Conservation (phyloP, 1,140 invertebrate genomes). For the Neotoxoptera formosana region DNA sequence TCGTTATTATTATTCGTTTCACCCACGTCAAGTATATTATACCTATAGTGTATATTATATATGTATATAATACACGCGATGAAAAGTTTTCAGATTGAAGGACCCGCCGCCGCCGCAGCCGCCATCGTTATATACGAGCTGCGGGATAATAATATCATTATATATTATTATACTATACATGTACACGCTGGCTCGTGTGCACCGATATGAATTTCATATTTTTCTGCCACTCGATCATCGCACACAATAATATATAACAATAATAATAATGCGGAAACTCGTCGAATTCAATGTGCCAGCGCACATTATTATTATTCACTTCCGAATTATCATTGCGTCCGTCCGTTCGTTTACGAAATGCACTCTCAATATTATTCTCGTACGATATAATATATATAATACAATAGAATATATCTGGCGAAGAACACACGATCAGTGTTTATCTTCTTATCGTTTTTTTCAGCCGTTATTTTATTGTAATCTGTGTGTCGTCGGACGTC, state of each 20-base stretch:
- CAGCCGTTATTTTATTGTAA: neutral
- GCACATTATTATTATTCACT: neutral
- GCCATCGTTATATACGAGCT: neutral
- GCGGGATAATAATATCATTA: neutral
- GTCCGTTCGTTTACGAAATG: neutral
- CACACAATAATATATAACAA: neutral
- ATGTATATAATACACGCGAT: neutral
- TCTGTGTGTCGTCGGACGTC: neutral
- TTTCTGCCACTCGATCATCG: conserved; percentile 7
- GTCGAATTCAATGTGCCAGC: neutral
- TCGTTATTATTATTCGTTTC: conserved; percentile 9
- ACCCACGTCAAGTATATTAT: neutral
- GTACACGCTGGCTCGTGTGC: neutral
- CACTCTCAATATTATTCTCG: neutral
- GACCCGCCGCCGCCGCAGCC: neutral
- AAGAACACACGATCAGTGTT: neutral
- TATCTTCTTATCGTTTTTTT: neutral
- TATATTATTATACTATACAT: too few species aligned
- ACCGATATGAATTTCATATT: conserved; percentile 8
- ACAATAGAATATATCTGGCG: neutral
- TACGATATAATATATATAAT: neutral
- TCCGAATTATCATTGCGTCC: neutral
- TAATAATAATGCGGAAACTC: neutral
- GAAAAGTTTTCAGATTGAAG: conserved; percentile 32
- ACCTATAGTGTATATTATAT: neutral